Conservation (phyloP, 2,888 invertebrate genomes). For the Sericinus montela region DNA sequence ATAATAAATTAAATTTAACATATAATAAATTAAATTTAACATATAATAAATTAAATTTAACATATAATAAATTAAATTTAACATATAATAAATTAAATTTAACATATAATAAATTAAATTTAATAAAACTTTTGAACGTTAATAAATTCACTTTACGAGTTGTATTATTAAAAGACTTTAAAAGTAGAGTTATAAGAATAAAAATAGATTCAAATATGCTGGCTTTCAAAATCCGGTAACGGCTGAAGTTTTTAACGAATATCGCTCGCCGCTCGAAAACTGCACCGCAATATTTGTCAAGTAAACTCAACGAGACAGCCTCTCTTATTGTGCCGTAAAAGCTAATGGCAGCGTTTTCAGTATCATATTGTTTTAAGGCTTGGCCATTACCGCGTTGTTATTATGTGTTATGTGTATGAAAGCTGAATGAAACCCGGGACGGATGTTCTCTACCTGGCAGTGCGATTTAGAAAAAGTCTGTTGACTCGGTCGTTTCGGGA, state of each 20-base stretch:
- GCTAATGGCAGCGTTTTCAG: constrained; percentile 44
- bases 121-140: too few species aligned
- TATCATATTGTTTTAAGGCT: constrained; percentile 51
- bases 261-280: constrained; percentile 27
- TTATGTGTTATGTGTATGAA: constrained; percentile 1
- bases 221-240: background rate
- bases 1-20: too few species aligned
- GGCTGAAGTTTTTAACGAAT: background rate
- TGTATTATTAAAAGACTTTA: too few species aligned
- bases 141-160: too few species aligned
- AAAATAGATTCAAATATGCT: background rate
- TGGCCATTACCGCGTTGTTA: constrained; percentile 30
- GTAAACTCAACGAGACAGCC: constrained; percentile 24
- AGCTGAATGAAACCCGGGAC: background rate
- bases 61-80: too few species aligned
- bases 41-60: too few species aligned
- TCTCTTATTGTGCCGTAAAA: constrained; percentile 47
- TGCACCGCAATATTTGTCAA: constrained; percentile 32
- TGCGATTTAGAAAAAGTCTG: background rate
- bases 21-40: too few species aligned
- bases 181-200: background rate
- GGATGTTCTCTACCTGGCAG: background rate
- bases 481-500: background rate
- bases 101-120: too few species aligned
- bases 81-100: too few species aligned